phyloP scores from a whole-genome alignment of 2,888 invertebrate genomes.

The Ornithoptera alexandrae region DNA sequence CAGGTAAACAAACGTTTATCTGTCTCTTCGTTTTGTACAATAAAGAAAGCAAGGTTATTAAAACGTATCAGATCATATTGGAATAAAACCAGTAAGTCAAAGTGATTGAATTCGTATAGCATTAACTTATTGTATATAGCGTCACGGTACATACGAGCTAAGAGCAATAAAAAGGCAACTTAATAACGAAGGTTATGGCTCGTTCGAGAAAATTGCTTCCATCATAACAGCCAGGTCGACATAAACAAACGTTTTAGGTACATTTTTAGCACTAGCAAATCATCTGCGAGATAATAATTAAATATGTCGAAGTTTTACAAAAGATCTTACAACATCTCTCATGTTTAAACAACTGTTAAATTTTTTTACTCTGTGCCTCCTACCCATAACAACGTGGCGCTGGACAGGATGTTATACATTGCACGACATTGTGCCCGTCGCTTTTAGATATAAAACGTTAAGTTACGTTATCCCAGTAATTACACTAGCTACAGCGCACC shows the following conservation, averaged over 20 bases:
- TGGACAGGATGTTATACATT: too few relatives aligned
- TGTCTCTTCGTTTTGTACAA: too few relatives aligned
- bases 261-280: slow-evolving; percentile 2
- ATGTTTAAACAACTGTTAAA: too few relatives aligned
- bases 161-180: slow-evolving; percentile 44
- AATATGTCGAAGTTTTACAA: not conserved
- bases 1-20: too few relatives aligned
- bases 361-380: too few relatives aligned
- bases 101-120: slow-evolving; percentile 5
- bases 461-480: too few relatives aligned
- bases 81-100: not conserved
- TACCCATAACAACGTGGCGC: too few relatives aligned
- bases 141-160: slow-evolving; percentile 34
- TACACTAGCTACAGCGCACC: too few relatives aligned
- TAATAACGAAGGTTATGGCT: slow-evolving; percentile 45
- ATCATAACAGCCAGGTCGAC: slow-evolving; percentile 36
- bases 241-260: slow-evolving; percentile 32
- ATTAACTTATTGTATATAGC: slow-evolving; percentile 21
- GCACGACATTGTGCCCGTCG: too few relatives aligned
- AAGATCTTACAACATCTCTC: not conserved
- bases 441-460: too few relatives aligned
- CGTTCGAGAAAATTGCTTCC: slow-evolving; percentile 45
- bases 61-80: not conserved
- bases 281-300: not conserved
- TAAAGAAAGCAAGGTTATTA: not conserved